Base-by-base conservation (phyloP, 2,113 vertebrate genomes). In the Gymnorhina tibicen region DNA sequence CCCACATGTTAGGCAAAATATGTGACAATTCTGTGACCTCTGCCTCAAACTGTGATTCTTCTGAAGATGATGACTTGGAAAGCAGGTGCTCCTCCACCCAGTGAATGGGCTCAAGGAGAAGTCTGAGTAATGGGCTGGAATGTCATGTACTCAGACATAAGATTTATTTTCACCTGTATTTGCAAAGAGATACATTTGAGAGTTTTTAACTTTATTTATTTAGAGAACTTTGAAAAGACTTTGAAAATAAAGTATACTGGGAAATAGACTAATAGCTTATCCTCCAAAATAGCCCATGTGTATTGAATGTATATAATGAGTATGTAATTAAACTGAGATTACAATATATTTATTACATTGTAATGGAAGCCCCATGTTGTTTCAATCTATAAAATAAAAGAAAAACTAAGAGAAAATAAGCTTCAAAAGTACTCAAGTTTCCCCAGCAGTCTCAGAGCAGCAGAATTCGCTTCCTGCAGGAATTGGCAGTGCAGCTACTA, bases 401-500 rank as follows among this genome's bases (percentile, higher is more conserved):
- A 30, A 53, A 46, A 62, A 79, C 16, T 39, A 60, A 66, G 16
- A 21, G 6, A 62, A 59, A 77, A 9, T 42, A 74, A 62, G 5
- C 2, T 76, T 92, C 37, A 77, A 69, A n/a, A 7, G 3, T 44
- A 69, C 23, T 85, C 18, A 42, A 3, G 35, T 75, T 93, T 63
- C 24, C 87, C 44, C 53, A 41, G 7, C 26, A 58, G n/a, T 42
- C 46, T 87, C 52, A 49, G 23, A 14, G 5, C 13, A 82, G 18
- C 50, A 82, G 46, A 74, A 63, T 66, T 77, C 4, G 68, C 19
- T 72, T 82, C 33, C 70, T 88, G 24, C 11, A 55, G 26, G 1
- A 5, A 35, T 24, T 0, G 0, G 6, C 44, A 62, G 14, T 8
- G 2, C 12, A 74, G 52, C 18, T 59, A 24, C 20, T 49, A 67